Conservation (phyloP, 2,888 invertebrate genomes). For the Euproctis similis region DNA sequence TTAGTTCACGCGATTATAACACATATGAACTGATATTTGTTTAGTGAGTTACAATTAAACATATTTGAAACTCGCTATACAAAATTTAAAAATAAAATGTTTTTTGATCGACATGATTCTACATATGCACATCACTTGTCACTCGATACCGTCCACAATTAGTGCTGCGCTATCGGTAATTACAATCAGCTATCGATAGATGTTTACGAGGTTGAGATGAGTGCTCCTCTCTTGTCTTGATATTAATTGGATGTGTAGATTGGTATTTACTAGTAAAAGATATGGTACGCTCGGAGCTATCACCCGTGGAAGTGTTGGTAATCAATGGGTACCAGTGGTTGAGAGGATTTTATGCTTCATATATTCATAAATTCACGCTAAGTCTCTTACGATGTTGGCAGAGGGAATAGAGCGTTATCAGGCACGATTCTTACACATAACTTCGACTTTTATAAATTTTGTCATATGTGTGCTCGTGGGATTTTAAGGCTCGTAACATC, state of each 20-base stretch:
- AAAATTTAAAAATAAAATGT: background rate
- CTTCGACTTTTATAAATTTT: no score
- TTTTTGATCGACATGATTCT: slow-evolving; percentile 20
- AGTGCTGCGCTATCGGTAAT: slow-evolving; percentile 63
- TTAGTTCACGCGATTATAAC: no score
- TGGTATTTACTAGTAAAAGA: slow-evolving; percentile 25
- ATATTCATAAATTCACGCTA: no score
- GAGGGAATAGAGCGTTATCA: no score
- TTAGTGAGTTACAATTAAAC: no score
- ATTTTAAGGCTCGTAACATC: no score
- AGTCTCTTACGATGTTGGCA: no score
- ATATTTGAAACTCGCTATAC: no score
- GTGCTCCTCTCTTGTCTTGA: slow-evolving; percentile 23
- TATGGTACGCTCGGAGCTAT: slow-evolving; percentile 16
- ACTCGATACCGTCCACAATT: slow-evolving; percentile 42
- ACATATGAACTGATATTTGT: no score
- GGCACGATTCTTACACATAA: no score
- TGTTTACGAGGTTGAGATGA: slow-evolving; percentile 25
- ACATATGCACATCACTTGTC: slow-evolving; percentile 26
- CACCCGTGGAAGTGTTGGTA: slow-evolving; percentile 10
- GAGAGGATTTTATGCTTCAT: no score
- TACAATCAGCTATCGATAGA: slow-evolving; percentile 46
- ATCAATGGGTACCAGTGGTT: slow-evolving; percentile 18
- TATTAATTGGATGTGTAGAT: slow-evolving; percentile 31
- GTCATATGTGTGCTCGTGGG: no score